These are phyloP conservation scores for Gallinago undulata DNA, from an alignment of 2,113 vertebrate species.

Conservation along the genomic window DNA sequence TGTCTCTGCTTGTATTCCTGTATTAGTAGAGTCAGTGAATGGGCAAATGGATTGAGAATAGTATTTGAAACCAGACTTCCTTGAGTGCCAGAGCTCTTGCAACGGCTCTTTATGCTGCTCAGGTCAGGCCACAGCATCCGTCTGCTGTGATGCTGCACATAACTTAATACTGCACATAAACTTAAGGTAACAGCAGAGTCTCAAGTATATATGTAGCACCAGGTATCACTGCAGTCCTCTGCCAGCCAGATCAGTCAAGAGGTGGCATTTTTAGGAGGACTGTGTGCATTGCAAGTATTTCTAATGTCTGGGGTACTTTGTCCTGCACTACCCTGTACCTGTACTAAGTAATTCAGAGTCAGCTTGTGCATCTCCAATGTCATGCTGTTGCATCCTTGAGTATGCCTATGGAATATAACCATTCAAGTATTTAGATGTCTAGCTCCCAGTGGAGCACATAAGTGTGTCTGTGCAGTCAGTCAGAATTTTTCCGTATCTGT, in stretches of 20 bases:
- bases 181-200: background rate
- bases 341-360: background rate
- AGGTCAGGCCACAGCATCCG: background rate
- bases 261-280: background rate
- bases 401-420: background rate
- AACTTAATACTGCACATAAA: background rate
- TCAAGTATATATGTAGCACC: background rate
- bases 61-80: background rate
- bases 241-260: background rate
- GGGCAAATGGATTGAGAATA: background rate
- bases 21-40: background rate
- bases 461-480: background rate
- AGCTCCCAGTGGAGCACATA: background rate
- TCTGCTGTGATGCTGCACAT: background rate
- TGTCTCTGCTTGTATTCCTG: background rate
- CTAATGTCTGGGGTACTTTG: background rate
- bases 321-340: background rate
- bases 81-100: background rate
- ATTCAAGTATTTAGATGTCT: background rate
- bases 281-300: background rate
- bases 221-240: background rate
- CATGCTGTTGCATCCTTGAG: accelerated
- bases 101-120: background rate
- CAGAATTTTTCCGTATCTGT: background rate
- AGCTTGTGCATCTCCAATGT: background rate